Conservation (phyloP, 2,888 invertebrate genomes). For the Agrenia bidenticulata region DNA sequence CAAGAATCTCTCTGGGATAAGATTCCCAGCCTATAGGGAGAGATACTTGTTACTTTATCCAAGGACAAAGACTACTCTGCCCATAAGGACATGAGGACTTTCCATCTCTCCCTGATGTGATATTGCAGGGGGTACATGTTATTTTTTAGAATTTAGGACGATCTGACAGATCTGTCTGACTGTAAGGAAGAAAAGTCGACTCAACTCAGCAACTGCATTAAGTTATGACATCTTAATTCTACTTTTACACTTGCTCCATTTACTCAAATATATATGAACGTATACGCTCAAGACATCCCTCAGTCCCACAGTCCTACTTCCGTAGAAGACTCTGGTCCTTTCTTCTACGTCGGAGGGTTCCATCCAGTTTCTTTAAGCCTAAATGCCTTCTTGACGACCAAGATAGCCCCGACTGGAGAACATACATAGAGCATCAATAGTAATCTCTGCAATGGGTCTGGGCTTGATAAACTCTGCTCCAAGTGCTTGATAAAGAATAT, state of each 20-base stretch:
- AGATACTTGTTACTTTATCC: no score
- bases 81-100: not conserved
- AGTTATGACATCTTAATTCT: conserved; percentile 24
- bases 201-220: conserved; percentile 18
- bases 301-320: not conserved
- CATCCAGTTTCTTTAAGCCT: not conserved
- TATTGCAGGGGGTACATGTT: no score
- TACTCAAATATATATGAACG: no score
- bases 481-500: no score
- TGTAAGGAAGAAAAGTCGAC: conserved; percentile 14
- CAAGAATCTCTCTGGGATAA: no score
- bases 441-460: no score
- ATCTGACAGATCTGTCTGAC: conserved; percentile 2
- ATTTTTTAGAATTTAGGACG: conserved; percentile 6
- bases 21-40: no score
- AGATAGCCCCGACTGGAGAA: no score
- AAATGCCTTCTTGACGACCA: not conserved
- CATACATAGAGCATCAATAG: not conserved
- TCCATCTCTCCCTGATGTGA: not conserved
- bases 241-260: conserved; percentile 25
- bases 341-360: not conserved
- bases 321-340: not conserved
- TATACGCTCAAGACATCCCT: no score
- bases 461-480: no score
- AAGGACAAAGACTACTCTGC: no score